Evolutionary conservation across 2,888 invertebrate species (phyloP).

Genomic region (Lasioglossum malachurum): DNA sequence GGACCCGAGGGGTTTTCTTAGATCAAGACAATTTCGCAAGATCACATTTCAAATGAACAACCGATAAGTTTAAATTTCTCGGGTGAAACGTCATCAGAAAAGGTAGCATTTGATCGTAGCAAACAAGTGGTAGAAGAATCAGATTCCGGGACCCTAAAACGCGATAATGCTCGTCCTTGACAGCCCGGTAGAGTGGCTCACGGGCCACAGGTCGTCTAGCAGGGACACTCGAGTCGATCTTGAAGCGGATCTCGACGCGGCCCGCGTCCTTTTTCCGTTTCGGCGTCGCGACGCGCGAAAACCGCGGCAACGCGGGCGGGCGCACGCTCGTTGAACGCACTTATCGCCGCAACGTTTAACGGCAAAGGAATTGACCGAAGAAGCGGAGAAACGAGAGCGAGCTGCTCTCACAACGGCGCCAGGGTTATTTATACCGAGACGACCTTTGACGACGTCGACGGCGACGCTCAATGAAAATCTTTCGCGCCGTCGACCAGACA

Average conservation of each 20-base stretch:
- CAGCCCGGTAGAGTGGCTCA: not conserved
- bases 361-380: conserved; percentile 58
- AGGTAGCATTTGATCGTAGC: not conserved
- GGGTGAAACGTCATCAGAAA: not conserved
- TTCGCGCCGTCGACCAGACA: conserved; percentile 60
- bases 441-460: conserved; percentile 76
- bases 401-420: conserved; percentile 73
- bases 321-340: conserved; percentile 6
- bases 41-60: not conserved
- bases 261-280: not conserved
- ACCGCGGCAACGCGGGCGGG: not conserved
- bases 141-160: not conserved
- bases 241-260: conserved; percentile 1
- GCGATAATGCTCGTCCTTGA: not conserved
- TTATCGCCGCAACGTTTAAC: conserved; percentile 28
- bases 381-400: conserved; percentile 60
- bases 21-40: not conserved
- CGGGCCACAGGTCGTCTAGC: not conserved
- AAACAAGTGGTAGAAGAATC: not conserved
- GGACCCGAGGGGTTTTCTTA: too few species aligned
- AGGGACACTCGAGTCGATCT: conserved; percentile 6
- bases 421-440: conserved; percentile 78
- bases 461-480: conserved; percentile 70
- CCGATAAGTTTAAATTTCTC: not conserved
- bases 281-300: not conserved